Evolutionary conservation across 2,888 invertebrate species (phyloP).

Genomic region (Ptilodon capucinus): DNA sequence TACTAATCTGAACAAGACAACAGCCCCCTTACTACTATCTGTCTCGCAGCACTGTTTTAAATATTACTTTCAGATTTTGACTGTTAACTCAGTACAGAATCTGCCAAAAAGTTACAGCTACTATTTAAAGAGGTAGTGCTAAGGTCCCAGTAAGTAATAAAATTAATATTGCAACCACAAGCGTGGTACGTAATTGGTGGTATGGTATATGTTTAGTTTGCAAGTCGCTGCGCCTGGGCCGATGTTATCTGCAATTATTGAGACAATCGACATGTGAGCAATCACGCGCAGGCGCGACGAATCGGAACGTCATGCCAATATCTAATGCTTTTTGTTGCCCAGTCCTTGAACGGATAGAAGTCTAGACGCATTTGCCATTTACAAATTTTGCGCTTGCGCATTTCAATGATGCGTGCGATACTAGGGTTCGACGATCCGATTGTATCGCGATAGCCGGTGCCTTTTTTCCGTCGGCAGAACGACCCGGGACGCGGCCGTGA

Average conservation of each 20-base stretch:
- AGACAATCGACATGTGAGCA: slow-evolving; percentile 19
- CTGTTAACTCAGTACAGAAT: too few species aligned
- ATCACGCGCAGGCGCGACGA: slow-evolving; percentile 57
- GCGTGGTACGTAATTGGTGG: background rate
- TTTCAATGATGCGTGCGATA: slow-evolving; percentile 72
- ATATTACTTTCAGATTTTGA: too few species aligned
- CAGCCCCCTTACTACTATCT: too few species aligned
- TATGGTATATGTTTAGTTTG: background rate
- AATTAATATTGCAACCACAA: too few species aligned
- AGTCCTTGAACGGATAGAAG: slow-evolving; percentile 68
- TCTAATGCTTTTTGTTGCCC: slow-evolving; percentile 51
- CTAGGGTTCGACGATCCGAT: slow-evolving; percentile 71
- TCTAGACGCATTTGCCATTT: slow-evolving; percentile 75
- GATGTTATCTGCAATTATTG: slow-evolving; percentile 49
- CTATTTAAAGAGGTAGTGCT: too few species aligned
- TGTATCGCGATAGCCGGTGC: slow-evolving; percentile 49
- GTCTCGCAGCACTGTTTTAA: too few species aligned
- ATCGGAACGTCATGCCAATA: slow-evolving; percentile 47
- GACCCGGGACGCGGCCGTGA: slow-evolving; percentile 55
- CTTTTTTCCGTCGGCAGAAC: slow-evolving; percentile 51
- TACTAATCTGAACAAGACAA: too few species aligned
- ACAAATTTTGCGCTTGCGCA: slow-evolving; percentile 74
- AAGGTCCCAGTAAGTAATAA: too few species aligned
- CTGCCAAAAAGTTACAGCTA: too few species aligned
- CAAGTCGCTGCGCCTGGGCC: slow-evolving; percentile 44